Conservation (phyloP, 2,797 vertebrate genomes). For the Taeniopygia guttata region DNA sequence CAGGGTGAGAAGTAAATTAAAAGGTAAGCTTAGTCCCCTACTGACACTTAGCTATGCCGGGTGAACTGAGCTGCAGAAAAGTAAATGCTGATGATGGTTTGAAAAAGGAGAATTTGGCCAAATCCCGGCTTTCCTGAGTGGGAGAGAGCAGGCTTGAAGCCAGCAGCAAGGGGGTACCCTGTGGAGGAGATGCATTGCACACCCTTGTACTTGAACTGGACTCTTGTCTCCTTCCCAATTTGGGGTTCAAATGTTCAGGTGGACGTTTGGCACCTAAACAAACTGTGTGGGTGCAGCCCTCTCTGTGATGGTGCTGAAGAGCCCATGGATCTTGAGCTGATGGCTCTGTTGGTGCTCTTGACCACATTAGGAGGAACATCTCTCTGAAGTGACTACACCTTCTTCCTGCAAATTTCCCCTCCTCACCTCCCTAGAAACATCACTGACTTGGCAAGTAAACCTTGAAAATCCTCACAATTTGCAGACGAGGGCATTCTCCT, state of each 20-base stretch:
- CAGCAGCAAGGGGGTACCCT: fast-evolving
- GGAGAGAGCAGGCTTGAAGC: not conserved
- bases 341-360: not conserved
- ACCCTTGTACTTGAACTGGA: fast-evolving
- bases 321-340: not conserved
- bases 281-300: not conserved
- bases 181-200: fast-evolving
- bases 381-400: not conserved
- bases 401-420: not conserved
- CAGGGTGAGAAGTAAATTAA: constrained; percentile 71
- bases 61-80: not conserved
- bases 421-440: not conserved
- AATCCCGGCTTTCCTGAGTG: not conserved
- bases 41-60: fast-evolving
- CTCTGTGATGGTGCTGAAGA: not conserved
- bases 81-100: not conserved
- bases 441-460: not conserved
- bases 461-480: not conserved
- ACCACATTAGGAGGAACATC: not conserved
- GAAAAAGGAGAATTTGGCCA: not conserved
- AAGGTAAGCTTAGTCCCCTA: constrained; percentile 61
- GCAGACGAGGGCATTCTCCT: not conserved
- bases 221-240: not conserved
- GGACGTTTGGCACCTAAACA: not conserved
- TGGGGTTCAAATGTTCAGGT: not conserved